These are phyloP conservation scores for Melieria picta DNA, from an alignment of 2,888 invertebrate species.

Conservation along the genomic window DNA sequence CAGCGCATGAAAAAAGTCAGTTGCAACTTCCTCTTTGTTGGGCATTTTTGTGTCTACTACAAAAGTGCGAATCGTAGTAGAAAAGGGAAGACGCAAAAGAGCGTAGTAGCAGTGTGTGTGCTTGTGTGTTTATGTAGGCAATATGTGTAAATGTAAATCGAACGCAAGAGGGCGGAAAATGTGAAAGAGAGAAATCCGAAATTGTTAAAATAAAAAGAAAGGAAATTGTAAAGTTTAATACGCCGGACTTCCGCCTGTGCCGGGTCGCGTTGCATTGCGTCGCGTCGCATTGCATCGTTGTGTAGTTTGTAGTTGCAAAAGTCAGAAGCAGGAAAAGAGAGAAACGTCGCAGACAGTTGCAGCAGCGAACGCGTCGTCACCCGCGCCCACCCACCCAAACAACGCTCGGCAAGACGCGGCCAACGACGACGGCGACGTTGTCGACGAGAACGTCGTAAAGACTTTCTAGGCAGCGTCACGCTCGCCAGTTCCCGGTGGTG, in stretches of 20 bases:
- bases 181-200: neutral
- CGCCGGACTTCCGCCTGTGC: constrained; percentile 21
- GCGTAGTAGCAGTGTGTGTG: constrained; percentile 24
- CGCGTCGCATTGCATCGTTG: neutral
- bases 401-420: neutral
- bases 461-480: neutral
- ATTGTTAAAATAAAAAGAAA: constrained; percentile 10
- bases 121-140: constrained; percentile 13
- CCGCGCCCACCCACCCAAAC: neutral
- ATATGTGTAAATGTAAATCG: constrained; percentile 10
- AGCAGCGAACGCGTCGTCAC: neutral
- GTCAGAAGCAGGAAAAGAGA: no score
- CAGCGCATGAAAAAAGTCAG: constrained; percentile 23
- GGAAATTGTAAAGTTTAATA: neutral
- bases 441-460: no score
- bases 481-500: constrained; percentile 6
- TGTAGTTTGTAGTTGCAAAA: neutral
- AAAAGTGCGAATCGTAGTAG: constrained; percentile 52
- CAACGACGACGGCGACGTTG: no score
- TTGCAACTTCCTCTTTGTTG: constrained; percentile 43
- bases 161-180: neutral
- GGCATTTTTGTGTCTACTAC: constrained; percentile 58
- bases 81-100: constrained; percentile 47
- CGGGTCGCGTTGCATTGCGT: constrained; percentile 9
- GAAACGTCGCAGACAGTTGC: neutral